phyloP scores from a whole-genome alignment of 2,888 invertebrate species.

The Campoletis raptor region DNA sequence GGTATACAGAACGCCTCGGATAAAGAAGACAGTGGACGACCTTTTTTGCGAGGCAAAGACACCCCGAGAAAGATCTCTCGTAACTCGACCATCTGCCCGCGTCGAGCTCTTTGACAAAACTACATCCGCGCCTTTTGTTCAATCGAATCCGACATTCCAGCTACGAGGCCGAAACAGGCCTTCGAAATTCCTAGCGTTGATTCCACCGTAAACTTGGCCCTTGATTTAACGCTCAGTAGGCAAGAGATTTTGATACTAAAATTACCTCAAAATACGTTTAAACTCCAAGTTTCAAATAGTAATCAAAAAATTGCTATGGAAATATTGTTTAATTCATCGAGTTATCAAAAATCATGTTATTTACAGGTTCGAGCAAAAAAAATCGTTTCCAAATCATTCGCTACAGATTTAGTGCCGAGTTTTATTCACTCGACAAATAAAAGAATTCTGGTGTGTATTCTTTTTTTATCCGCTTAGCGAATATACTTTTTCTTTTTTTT shows the following conservation, averaged over 20 bases:
- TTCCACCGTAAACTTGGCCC: conserved; percentile 18
- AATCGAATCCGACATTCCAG: conserved; percentile 63
- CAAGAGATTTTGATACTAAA: conserved; percentile 52
- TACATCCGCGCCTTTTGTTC: conserved; percentile 76
- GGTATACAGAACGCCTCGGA: conserved; percentile 8
- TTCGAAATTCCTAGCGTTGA: conserved; percentile 38
- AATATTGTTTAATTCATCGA: background rate
- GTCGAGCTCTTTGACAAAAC: conserved; percentile 68
- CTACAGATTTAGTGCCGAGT: conserved; percentile 61
- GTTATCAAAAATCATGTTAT: background rate
- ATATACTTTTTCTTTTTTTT: background rate
- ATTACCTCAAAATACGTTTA: background rate
- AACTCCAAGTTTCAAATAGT: background rate
- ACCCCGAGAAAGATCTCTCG: conserved; percentile 51
- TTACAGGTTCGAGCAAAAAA: background rate
- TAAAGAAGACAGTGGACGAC: conserved; percentile 32
- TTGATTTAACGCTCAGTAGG: conserved; percentile 23
- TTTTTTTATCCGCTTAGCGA: conserved; percentile 40
- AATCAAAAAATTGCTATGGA: background rate
- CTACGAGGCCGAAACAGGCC: conserved; percentile 39
- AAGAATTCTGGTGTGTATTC: conserved; percentile 67
- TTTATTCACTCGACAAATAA: conserved; percentile 70
- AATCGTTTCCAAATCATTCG: background rate
- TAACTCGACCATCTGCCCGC: conserved; percentile 72
- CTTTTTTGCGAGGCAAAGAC: conserved; percentile 71